phyloP scores from a whole-genome alignment of 2,888 invertebrate species.

The Acheta domesticus region DNA sequence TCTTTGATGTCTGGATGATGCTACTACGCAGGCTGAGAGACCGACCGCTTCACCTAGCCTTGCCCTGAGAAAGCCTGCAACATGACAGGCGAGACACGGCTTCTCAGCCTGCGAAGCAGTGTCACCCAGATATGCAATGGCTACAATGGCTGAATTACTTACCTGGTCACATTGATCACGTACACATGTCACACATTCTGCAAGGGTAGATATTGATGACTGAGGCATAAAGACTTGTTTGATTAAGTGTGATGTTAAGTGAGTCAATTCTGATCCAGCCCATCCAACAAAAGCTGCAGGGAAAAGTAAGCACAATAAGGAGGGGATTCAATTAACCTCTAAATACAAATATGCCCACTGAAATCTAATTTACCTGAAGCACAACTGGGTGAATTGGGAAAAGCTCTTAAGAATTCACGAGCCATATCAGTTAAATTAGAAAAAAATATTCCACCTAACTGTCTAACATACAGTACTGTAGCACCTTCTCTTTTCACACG shows the following conservation, averaged over 20 bases:
- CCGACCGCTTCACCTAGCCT: too few species aligned
- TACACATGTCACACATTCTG: slow-evolving; percentile 81
- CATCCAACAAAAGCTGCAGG: slow-evolving; percentile 78
- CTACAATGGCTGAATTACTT: slow-evolving; percentile 30
- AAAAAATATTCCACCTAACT: slow-evolving; percentile 80
- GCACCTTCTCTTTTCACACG: slow-evolving; percentile 77
- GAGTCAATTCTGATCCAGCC: slow-evolving; percentile 79
- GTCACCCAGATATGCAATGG: too few species aligned
- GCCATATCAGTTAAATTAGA: slow-evolving; percentile 73
- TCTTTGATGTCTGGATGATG: too few species aligned
- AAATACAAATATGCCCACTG: not conserved
- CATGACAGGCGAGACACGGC: too few species aligned
- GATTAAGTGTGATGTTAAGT: slow-evolving; percentile 74
- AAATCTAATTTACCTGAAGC: slow-evolving; percentile 58
- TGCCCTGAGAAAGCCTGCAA: too few species aligned
- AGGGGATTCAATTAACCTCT: not conserved
- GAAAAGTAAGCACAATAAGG: slow-evolving; percentile 18
- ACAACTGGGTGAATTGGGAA: slow-evolving; percentile 71
- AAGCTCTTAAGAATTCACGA: slow-evolving; percentile 73
- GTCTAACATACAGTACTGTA: slow-evolving; percentile 72
- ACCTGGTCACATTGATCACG: slow-evolving; percentile 69
- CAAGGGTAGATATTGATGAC: slow-evolving; percentile 74
- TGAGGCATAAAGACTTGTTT: slow-evolving; percentile 89
- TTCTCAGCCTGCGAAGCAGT: too few species aligned
- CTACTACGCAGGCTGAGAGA: too few species aligned